Evolutionary conservation across 2,888 invertebrate genomes (phyloP).

Genomic region (Melipona beecheii): DNA sequence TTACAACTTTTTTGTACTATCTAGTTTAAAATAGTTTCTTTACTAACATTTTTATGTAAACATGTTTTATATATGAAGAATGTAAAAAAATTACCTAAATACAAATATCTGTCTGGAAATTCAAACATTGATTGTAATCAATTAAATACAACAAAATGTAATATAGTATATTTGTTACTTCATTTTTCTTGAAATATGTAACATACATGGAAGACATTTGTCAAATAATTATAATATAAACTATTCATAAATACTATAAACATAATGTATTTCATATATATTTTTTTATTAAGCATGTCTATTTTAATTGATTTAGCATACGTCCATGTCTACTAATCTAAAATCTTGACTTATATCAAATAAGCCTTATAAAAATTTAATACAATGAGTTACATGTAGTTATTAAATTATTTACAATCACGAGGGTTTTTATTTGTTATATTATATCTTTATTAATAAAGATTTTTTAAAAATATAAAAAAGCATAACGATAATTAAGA

Average conservation of each 20-base stretch:
- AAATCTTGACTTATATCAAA: conserved; percentile 36
- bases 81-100: conserved; percentile 16
- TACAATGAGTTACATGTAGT: conserved; percentile 24
- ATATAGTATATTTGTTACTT: conserved; percentile 15
- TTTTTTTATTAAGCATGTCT: conserved; percentile 40
- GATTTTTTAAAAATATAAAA: conserved; percentile 33
- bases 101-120: background rate
- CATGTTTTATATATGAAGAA: conserved; percentile 37
- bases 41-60: conserved; percentile 35
- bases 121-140: conserved; percentile 4
- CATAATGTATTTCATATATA: conserved; percentile 26
- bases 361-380: conserved; percentile 52
- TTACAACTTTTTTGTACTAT: conserved; percentile 59
- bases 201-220: conserved; percentile 59
- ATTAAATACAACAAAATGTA: conserved; percentile 33
- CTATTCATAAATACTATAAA: conserved; percentile 42
- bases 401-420: conserved; percentile 57
- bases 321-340: conserved; percentile 37
- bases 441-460: conserved; percentile 36
- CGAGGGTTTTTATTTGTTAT: conserved; percentile 21
- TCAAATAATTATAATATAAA: conserved; percentile 38
- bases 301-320: conserved; percentile 25
- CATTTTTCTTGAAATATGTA: conserved; percentile 37
- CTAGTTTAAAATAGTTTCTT: conserved; percentile 18
- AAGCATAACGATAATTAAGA: conserved; percentile 1